These are phyloP conservation scores for Tarsius wallacei DNA, from an alignment of 2,797 vertebrate species.

Conservation along the genomic window DNA sequence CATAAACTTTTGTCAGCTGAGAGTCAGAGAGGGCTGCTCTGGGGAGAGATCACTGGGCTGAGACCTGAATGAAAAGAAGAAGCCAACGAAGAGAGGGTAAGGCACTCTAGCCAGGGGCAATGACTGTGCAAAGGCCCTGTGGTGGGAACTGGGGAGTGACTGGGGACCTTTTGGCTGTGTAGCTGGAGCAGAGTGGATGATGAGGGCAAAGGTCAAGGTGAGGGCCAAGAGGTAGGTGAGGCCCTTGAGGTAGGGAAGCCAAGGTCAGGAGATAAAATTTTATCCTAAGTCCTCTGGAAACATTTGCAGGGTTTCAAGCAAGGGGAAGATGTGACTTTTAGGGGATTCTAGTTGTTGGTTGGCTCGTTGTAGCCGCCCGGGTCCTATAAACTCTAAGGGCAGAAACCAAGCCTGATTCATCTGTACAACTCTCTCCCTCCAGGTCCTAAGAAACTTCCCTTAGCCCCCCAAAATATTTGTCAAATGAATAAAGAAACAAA, in stretches of 20 bases:
- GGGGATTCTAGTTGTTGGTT: neutral
- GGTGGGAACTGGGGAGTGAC: neutral
- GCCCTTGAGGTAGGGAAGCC: neutral
- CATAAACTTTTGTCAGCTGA: too few species aligned
- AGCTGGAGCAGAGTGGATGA: neutral
- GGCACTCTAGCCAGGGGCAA: neutral
- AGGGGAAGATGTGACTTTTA: neutral
- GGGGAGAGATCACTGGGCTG: neutral
- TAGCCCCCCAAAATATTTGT: constrained; percentile 61
- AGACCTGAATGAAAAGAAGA: neutral
- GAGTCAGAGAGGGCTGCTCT: neutral
- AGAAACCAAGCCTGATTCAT: neutral
- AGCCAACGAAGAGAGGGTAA: neutral
- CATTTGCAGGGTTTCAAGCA: neutral
- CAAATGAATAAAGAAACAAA: constrained; percentile 30
- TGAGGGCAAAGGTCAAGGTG: neutral
- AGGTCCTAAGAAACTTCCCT: neutral
- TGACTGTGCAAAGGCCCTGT: neutral
- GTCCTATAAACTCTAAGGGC: neutral
- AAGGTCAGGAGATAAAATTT: neutral
- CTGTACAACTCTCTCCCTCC: neutral
- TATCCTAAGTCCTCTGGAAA: neutral
- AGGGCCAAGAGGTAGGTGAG: neutral
- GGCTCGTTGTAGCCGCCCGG: neutral
- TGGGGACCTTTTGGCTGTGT: neutral